Evolutionary conservation across 2,797 vertebrate species (phyloP), one percentile per base, ranked within the genome.

Genomic region (Siniperca obscura): DNA sequence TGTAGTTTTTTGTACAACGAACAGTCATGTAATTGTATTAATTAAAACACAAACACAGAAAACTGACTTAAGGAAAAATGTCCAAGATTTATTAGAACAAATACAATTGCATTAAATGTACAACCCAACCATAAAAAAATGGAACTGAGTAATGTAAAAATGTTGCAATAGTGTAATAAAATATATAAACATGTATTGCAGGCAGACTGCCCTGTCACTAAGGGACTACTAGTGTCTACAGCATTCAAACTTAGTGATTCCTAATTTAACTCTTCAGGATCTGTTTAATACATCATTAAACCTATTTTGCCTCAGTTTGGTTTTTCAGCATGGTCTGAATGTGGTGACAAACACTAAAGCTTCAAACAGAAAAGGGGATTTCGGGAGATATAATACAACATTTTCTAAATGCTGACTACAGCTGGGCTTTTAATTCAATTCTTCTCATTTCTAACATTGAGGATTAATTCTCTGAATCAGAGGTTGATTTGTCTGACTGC

Each of bases 1-100:
- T 66, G 44, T 42, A 56, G 34, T 19, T 83, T 68, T 83, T 89
- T 90, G 62, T 70, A 62, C 3, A 76, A 38, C 64, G 40, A 81
- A 59, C 5, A 12, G 17, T 72, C 1, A 0, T 36, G 11, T 25
- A 36, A 10, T 8, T 55, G 56, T 56, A 66, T 27, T n/a, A 42
- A 65, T 44, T 64, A 19, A 36, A 14, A 80, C 55, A 77, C 27
- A 80, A 87, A 86, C 10, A 73, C 30, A 80, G 25, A 1, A 69
- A 70, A 72, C 36, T 11, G 21, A 66, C 36, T 46, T 52, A 71
- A 62, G 13, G 66, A 83, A 84, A 84, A 86, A 71, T 22, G 59
- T 78, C n/a, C 48, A 78, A 76, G 25, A 76, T 94, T 93, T 94
- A 94, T 94, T 94, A 75, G 56, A 92, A 90, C 82, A 93, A 89